Evolutionary conservation across 2,888 invertebrate genomes (phyloP).

Genomic region (Horisme vitalbata): DNA sequence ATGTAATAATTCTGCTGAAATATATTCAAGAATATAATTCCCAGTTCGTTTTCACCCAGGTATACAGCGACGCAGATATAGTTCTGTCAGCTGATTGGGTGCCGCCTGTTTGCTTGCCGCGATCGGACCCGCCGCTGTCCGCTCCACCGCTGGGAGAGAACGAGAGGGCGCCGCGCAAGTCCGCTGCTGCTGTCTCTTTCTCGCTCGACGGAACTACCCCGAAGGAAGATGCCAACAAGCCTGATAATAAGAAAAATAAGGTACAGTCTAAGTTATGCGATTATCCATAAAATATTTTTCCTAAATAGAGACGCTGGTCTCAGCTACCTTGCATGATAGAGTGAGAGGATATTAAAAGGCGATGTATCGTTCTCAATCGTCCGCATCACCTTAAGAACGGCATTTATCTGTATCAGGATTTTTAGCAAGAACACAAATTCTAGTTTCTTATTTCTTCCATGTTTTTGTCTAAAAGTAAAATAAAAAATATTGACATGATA

Average conservation of each 20-base stretch:
- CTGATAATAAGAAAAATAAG: constrained; percentile 90
- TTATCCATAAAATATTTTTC: neutral
- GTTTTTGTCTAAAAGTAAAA: too few relatives aligned
- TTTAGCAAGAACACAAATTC: too few relatives aligned
- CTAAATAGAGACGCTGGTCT: too few relatives aligned
- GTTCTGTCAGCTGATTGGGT: constrained; percentile 94
- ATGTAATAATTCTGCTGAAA: neutral
- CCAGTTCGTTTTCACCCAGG: constrained; percentile 57
- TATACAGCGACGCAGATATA: constrained; percentile 94
- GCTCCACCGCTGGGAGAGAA: constrained; percentile 78
- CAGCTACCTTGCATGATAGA: too few relatives aligned
- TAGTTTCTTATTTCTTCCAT: too few relatives aligned
- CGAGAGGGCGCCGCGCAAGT: constrained; percentile 72
- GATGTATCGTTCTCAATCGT: too few relatives aligned
- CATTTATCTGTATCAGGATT: too few relatives aligned
- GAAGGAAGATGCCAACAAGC: constrained; percentile 82
- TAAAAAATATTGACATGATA: neutral
- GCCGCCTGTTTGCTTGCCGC: constrained; percentile 91
- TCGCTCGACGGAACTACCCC: constrained; percentile 68
- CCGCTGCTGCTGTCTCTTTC: constrained; percentile 72
- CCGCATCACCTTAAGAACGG: too few relatives aligned
- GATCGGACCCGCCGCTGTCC: constrained; percentile 84
- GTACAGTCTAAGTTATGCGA: constrained; percentile 52
- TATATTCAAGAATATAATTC: constrained; percentile 15
- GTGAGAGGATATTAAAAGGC: too few relatives aligned